Base-by-base conservation (phyloP, 2,888 invertebrate species). In the Drosophila prolongata region DNA sequence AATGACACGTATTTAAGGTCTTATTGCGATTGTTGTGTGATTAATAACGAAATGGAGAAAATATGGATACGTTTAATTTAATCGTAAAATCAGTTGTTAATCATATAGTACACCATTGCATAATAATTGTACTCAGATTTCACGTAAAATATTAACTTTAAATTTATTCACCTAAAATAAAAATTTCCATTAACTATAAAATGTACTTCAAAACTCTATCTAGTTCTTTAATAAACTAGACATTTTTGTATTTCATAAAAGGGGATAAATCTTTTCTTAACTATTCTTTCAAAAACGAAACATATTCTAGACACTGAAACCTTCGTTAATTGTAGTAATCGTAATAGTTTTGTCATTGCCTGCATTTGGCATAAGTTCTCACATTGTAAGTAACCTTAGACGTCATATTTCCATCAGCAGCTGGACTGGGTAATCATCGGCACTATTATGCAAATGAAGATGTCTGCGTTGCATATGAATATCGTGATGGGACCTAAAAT, bases 361-460 rank as follows among this genome's bases (percentile, higher is more conserved):
- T 24, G 34, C 27, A 19, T 64, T 62, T 43, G 52, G 9, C 52
- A 66, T 66, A 42, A 19, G 42, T 53, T 62, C 37, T 34, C 74
- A 52, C 54, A 66, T 56, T 75, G 71, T 57, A 71, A 64, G 53
- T 50, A 76, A 64, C 85, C 80, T 81, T 64, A 62, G 37, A 40
- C 54, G 62, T 76, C 70, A 76, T 78, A 68, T 60, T 81, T 54
- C 60, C 74, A 67, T 60, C 53, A 80, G 53, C 37, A 37, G 35
- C 70, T 68, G 14, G 44, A 80, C 78, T 69, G 71, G 79, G 64
- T 65, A 76, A 78, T 67, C 59, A 60, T 54, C 16, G 19, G 52
- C 16, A 16, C 34, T 57, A 55, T 46, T 72, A 82, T 87, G 83
- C 66, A 72, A 86, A 85, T 79, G 44, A 27, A 6, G 9, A 30